Conservation (phyloP, 2,888 invertebrate genomes). For the Rhagophthalmus giganteus region DNA sequence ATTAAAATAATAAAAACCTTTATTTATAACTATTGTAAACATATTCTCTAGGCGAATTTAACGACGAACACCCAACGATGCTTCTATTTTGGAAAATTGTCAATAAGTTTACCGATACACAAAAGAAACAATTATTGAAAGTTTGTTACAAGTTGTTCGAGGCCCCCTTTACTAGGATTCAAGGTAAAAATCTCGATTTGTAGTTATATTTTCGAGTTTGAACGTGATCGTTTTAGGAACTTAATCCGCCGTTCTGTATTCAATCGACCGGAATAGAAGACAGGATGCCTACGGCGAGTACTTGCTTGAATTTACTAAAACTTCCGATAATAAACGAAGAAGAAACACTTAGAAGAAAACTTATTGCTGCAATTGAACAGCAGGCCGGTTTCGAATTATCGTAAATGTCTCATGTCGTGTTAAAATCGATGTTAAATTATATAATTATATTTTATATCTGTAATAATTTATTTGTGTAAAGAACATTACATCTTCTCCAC, state of each 20-base stretch:
- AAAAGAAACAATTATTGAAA: slow-evolving; percentile 87
- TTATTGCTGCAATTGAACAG: slow-evolving; percentile 91
- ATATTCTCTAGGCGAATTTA: slow-evolving; percentile 71
- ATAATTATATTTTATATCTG: neutral
- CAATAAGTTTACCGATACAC: slow-evolving; percentile 77
- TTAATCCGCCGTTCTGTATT: slow-evolving; percentile 95
- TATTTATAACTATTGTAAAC: slow-evolving; percentile 5
- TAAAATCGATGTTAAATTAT: neutral
- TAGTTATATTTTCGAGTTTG: neutral
- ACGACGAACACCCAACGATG: slow-evolving; percentile 81
- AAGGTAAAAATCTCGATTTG: slow-evolving; percentile 64
- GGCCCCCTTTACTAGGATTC: slow-evolving; percentile 95
- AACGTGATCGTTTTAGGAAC: slow-evolving; percentile 64
- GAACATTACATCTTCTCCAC: neutral
- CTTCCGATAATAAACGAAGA: slow-evolving; percentile 87
- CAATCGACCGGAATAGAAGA: slow-evolving; percentile 89
- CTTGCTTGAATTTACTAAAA: slow-evolving; percentile 97
- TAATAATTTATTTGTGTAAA: neutral
- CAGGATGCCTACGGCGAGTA: slow-evolving; percentile 94
- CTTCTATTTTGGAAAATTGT: slow-evolving; percentile 88
- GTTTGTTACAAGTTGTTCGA: slow-evolving; percentile 97
- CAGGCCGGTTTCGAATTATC: slow-evolving; percentile 96
- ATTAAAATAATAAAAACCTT: too few relatives aligned
- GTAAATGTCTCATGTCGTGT: slow-evolving; percentile 54
- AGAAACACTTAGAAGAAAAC: slow-evolving; percentile 75